Base-by-base conservation (phyloP, 2,113 vertebrate species). In the Eidolon helvum region DNA sequence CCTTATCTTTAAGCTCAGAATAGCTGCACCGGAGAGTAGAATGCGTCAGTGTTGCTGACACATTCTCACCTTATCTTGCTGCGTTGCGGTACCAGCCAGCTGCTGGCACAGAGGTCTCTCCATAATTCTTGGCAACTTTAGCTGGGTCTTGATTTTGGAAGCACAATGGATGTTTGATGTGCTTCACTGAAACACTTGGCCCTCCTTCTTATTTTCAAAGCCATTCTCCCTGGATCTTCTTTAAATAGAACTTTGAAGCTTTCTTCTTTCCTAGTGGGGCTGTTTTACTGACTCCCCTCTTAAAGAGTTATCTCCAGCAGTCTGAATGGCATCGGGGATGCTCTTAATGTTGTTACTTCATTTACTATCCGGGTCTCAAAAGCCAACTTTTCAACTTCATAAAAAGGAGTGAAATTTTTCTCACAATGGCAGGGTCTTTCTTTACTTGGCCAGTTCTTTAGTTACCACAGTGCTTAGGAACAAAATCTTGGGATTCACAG, bases 1-100 rank as follows among this genome's bases (percentile, higher is more conserved):
- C 26, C 63, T 96, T 95, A 87, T 94, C 88, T 96, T 69, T 84
- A 85, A 78, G 63, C 48, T 75, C 69, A 82, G 90, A 82, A 53
- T 1, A 75, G 30, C 45, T 59, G 19, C 26, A 65, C 84, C 15
- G 18, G 50, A 61, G 85, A 79, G 85, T 30, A 63, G 59, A n/a
- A 30, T 65, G 69, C 77, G 74, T 79, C 87, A 87, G 22, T 65
- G 14, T 28, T 89, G 19, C 55, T 38, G 15, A 63, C 0, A 28
- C 24, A 35, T 48, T 61, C 38, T 72, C 50, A 0, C 48, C 57
- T 50, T 65, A 50, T 72, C 84, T 68, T 79, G 63, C 61, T 59
- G 9, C 43, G 7, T 10, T 40, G 35, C 15, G 18, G 4, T 18
- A 11, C 61, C 63, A 38, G 9, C 71, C 45, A 35, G 66, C 30